Evolutionary conservation across 1,140 invertebrate species (phyloP).

Genomic region (Lysiphlebus fabarum): DNA sequence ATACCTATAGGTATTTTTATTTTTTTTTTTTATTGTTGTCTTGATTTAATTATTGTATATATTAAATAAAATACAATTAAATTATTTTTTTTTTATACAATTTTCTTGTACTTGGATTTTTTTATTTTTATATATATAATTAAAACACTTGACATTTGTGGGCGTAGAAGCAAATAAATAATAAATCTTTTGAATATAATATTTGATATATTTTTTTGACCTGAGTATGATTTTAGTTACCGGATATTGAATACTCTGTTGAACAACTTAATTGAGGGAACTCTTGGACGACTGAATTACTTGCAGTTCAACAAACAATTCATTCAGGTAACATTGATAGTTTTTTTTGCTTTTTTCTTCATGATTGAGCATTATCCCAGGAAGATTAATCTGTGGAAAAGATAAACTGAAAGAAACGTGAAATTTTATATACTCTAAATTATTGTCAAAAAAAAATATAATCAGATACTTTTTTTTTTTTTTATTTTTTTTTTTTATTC

Average conservation of each 20-base stretch:
- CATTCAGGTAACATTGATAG: conserved; percentile 3
- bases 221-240: neutral
- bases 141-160: neutral
- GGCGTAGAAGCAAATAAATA: neutral
- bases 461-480: conserved; percentile 6
- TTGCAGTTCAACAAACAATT: neutral
- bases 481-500: conserved; percentile 10
- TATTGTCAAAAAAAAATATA: neutral
- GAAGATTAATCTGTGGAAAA: neutral
- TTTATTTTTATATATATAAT: neutral
- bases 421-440: neutral
- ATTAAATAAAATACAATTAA: too few relatives aligned
- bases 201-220: too few relatives aligned
- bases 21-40: too few relatives aligned
- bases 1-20: too few relatives aligned
- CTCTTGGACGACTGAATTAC: conserved; percentile 12
- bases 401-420: neutral
- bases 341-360: neutral
- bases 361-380: too few relatives aligned
- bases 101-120: too few relatives aligned
- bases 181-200: too few relatives aligned
- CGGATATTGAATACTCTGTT: conserved; percentile 18
- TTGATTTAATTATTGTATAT: neutral
- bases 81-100: too few relatives aligned
- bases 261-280: conserved; percentile 11